Conservation (phyloP, 2,888 invertebrate species). For the Helicoverpa assulta region DNA sequence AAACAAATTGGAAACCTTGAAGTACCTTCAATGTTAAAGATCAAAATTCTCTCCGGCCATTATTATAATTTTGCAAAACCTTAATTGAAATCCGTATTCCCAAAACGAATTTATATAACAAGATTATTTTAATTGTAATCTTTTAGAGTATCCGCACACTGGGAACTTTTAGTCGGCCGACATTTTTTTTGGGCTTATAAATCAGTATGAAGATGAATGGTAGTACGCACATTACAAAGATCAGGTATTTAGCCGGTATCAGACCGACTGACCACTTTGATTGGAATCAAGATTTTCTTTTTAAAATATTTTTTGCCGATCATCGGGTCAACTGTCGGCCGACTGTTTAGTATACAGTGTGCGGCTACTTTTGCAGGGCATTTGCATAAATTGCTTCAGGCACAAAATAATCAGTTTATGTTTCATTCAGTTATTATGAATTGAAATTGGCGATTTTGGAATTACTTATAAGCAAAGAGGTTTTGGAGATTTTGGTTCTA, state of each 20-base stretch:
- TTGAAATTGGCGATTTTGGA: conserved; percentile 21
- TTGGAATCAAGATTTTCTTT: too few species aligned
- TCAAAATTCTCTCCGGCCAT: conserved; percentile 2
- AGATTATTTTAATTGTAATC: conserved; percentile 61
- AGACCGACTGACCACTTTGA: too few species aligned
- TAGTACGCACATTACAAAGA: too few species aligned
- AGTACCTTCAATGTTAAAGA: background rate
- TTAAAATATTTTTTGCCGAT: too few species aligned
- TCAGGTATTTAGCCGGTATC: too few species aligned
- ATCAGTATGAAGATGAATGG: too few species aligned
- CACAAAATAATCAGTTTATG: conserved; percentile 42
- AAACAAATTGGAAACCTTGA: background rate
- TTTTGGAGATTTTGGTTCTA: conserved; percentile 9
- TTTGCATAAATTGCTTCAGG: conserved; percentile 55
- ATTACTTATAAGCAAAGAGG: conserved; percentile 17
- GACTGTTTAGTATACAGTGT: too few species aligned
- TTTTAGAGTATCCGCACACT: conserved; percentile 6
- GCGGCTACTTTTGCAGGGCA: conserved; percentile 8
- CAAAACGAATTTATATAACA: conserved; percentile 51
- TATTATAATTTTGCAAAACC: conserved; percentile 32
- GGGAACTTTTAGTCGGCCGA: too few species aligned
- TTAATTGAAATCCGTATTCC: conserved; percentile 55
- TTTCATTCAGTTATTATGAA: conserved; percentile 15
- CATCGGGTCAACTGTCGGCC: too few species aligned
- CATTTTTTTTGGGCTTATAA: too few species aligned